phyloP scores from a whole-genome alignment of 2,888 invertebrate genomes.

The Tinea semifulvella region DNA sequence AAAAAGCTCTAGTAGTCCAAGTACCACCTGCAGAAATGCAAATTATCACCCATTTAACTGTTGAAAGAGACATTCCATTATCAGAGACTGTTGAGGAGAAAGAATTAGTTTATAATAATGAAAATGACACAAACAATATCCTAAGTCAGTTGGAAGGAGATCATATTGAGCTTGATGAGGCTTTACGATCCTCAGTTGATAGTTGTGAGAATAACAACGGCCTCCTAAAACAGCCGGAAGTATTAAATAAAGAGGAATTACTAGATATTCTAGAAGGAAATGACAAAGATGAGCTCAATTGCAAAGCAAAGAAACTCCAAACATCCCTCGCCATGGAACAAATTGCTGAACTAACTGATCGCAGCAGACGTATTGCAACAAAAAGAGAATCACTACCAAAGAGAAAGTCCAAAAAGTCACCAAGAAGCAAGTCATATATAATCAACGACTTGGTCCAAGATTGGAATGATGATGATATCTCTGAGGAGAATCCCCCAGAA shows the following conservation, averaged over 20 bases:
- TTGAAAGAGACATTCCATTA: background rate
- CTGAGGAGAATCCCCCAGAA: constrained; percentile 22
- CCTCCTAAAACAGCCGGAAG: constrained; percentile 37
- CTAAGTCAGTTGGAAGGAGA: constrained; percentile 42
- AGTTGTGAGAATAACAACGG: constrained; percentile 45
- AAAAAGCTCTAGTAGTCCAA: too few relatives aligned
- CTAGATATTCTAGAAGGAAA: constrained; percentile 55
- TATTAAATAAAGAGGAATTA: constrained; percentile 57
- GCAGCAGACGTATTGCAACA: background rate
- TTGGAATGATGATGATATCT: constrained; percentile 55
- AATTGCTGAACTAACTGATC: constrained; percentile 32
- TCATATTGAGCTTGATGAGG: constrained; percentile 52
- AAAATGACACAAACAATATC: constrained; percentile 26
- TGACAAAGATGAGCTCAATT: constrained; percentile 15
- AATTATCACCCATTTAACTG: too few relatives aligned
- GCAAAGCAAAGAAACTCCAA: constrained; percentile 30
- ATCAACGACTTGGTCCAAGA: constrained; percentile 64
- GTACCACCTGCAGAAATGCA: too few relatives aligned
- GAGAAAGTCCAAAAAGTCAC: constrained; percentile 10
- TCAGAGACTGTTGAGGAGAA: background rate
- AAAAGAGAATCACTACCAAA: constrained; percentile 5
- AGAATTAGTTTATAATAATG: background rate
- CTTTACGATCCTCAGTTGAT: constrained; percentile 41
- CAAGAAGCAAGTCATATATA: constrained; percentile 32
- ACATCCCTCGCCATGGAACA: constrained; percentile 47